Conservation (phyloP, 2,113 vertebrate species). For the Pyxicephalus adspersus region DNA sequence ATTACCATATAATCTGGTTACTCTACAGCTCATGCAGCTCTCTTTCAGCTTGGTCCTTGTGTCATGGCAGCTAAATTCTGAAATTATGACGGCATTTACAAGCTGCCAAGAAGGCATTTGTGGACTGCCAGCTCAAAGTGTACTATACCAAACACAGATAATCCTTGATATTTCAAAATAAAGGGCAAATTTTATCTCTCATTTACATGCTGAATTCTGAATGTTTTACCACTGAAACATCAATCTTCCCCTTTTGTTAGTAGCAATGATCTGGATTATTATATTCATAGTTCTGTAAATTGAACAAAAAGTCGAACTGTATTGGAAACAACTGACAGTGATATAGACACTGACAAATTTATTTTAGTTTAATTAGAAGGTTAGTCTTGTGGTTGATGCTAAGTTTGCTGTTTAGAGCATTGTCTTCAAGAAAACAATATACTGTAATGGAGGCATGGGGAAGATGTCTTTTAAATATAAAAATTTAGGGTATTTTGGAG, state of each 20-base stretch:
- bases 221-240: conserved; percentile 19
- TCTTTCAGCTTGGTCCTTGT: conserved; percentile 13
- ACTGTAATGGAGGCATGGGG: too few species aligned
- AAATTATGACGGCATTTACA: conserved; percentile 50
- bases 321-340: not conserved
- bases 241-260: conserved; percentile 7
- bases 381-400: too few species aligned
- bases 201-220: conserved; percentile 21
- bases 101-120: conserved; percentile 42
- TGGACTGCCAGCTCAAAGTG: conserved; percentile 25
- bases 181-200: conserved; percentile 44
- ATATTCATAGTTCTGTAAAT: conserved; percentile 31
- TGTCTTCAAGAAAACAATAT: too few species aligned
- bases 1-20: conserved; percentile 22
- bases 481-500: too few species aligned
- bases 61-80: conserved; percentile 6
- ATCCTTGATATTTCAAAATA: conserved; percentile 48
- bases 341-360: not conserved
- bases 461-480: too few species aligned
- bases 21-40: conserved; percentile 8
- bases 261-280: conserved; percentile 6
- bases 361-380: too few species aligned
- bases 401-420: too few species aligned
- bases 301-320: not conserved
- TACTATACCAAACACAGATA: conserved; percentile 30